Evolutionary conservation across 2,888 invertebrate genomes (phyloP), one percentile per base, ranked within the genome.

Genomic region (Diplolepis rosae): DNA sequence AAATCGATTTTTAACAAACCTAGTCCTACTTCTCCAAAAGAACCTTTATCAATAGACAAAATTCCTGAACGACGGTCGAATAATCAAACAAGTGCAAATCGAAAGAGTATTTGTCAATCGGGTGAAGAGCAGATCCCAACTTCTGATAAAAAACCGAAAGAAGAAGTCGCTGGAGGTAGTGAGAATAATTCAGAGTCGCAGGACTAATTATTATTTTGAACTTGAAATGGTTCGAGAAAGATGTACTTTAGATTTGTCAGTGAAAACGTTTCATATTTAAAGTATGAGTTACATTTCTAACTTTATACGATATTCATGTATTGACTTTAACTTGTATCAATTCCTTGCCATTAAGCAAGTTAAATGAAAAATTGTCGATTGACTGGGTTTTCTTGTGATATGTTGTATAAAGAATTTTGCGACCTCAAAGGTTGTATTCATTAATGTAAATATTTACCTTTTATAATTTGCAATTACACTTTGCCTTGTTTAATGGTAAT

Each of bases 11-110:
- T 83, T 66, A 78, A 83, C 50, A 85, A 83, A 80, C 75, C 80
- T 65, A 85, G 84, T 68, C 85, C 87, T 13, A 79, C 80, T 13
- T 82, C 83, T 2, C 86, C 87, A 9, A 85, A 82, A 61, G 82
- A 75, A 50, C 74, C 79, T 1, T 30, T 45, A n/a, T n/a, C n/a
- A 51, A 71, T n/a, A 13, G 65, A 68, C 22, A 52, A 65, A 56
- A 35, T 68, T 18, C 48, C 48, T 15, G 22, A 27, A 48, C 35
- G 15, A 6, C 22, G 39, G 27, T 24, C 52, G 28, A 30, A 15
- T 28, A 66, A 66, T 65, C 50, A 52, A n/a, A 50, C 54, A 65
- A 50, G 45, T 66, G 1, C 52, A 61, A 35, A 35, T 66, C 5
- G 68, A 68, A 69, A 65, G 65, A 54, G 67, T 24, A 6, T 61